Base-by-base conservation (phyloP, 2,113 vertebrate species). In the Sylvia atricapilla region DNA sequence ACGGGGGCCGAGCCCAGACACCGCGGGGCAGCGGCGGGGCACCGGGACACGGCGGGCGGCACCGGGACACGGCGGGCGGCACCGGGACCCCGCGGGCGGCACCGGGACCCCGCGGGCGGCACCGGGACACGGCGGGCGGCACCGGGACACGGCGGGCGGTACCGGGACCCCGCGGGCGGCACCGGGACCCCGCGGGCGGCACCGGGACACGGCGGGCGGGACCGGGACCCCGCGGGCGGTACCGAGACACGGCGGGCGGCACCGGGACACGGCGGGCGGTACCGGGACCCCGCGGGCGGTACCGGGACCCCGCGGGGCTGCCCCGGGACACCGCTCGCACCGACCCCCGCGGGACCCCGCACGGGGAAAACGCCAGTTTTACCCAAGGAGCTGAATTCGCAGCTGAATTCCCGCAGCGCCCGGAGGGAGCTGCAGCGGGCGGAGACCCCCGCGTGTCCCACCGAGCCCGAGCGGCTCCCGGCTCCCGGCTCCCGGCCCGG, bases 311-410 rank as follows among this genome's bases (percentile, higher is more conserved):
- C 11, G 41, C 11, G 41, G 41, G 41, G 37, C 37, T 37, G 37
- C 37, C 37, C 37, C 37, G 37, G 37, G 37, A 37, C 41, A 5
- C 41, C 41, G n/a, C n/a, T n/a, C 11, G 41, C 41, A 41, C 41
- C 41, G 41, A 41, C 41, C 41, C 37, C 37, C n/a, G n/a, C n/a
- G n/a, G n/a, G n/a, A n/a, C 37, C 37, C 37, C 37, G 37, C 37
- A 37, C 37, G 37, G 41, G 41, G 41, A 13, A 21, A 50, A 11
- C 19, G 44, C 7, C 44, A 30, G 24, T n/a, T 7, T 2, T 0
- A 53, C 35, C 1, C 2, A 7, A 10, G 31, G 1, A 8, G 67
- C 7, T 3, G 5, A 66, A 53, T 1, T 1, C 8, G 35, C 66
- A 7, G 44, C n/a, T n/a, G n/a, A n/a, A n/a, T n/a, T n/a, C n/a